Percentiles rank a stretch among this genome's conserved stretches.
phyloP scores from a whole-genome alignment of 2,888 invertebrate genomes.

The Zonitis immaculata region DNA sequence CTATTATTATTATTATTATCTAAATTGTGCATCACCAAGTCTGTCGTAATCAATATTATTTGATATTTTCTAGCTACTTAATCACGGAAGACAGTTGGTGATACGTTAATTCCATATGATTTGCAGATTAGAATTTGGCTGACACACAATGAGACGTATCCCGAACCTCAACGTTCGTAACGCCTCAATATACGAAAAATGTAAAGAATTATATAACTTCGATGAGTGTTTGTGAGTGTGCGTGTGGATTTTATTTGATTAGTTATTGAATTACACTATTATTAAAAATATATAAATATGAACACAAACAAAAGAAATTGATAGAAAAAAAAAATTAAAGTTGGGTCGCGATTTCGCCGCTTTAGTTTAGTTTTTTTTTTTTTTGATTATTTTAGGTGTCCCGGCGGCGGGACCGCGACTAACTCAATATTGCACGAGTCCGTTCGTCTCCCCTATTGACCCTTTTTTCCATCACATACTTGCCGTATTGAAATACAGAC shows the following conservation, averaged over 20 bases:
- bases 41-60: conserved; percentile 45
- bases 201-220: conserved; percentile 49
- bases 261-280: conserved; percentile 46
- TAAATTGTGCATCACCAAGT: conserved; percentile 35
- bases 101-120: conserved; percentile 46
- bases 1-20: conserved; percentile 16
- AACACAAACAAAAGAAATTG: not conserved
- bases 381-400: conserved; percentile 37
- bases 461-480: conserved; percentile 11
- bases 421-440: conserved; percentile 39
- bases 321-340: conserved; percentile 4
- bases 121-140: conserved; percentile 47
- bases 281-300: conserved; percentile 6
- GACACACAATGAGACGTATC: conserved; percentile 42
- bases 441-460: conserved; percentile 23
- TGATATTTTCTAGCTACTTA: conserved; percentile 49
- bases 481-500: conserved; percentile 14
- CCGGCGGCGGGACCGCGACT: conserved; percentile 34
- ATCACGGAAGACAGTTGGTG: conserved; percentile 47
- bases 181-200: conserved; percentile 44
- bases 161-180: conserved; percentile 42
- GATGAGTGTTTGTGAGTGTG: conserved; percentile 51
- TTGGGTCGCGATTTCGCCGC: conserved; percentile 34
- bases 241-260: conserved; percentile 46
- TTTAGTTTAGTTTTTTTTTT: too few relatives aligned